These are phyloP conservation scores for Andrena hattorfiana DNA, from an alignment of 2,888 invertebrate species.

Conservation along the genomic window DNA sequence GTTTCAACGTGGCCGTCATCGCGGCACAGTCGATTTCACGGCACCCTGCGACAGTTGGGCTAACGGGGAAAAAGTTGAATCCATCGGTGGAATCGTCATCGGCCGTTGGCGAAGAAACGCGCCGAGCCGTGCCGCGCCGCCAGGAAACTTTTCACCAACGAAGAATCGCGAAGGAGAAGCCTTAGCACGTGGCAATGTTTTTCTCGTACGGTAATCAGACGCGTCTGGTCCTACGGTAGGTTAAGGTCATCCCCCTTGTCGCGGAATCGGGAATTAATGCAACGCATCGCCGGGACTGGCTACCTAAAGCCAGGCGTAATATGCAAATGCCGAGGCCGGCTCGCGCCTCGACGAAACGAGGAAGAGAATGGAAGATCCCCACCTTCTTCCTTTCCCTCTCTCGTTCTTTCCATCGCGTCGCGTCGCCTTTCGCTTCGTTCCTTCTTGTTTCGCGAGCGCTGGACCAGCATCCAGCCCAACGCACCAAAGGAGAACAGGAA, in stretches of 20 bases:
- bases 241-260: slow-evolving; percentile 78
- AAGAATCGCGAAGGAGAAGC: too few relatives aligned
- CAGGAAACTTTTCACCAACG: too few relatives aligned
- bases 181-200: slow-evolving; percentile 74
- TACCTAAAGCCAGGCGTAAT: slow-evolving; percentile 80
- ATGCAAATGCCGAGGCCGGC: slow-evolving; percentile 81
- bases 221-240: slow-evolving; percentile 65
- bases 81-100: too few relatives aligned
- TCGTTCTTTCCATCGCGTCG: slow-evolving; percentile 26
- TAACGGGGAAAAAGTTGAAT: too few relatives aligned
- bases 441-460: slow-evolving; percentile 31
- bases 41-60: not conserved
- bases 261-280: slow-evolving; percentile 82
- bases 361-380: slow-evolving; percentile 70
- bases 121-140: too few relatives aligned
- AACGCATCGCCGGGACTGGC: slow-evolving; percentile 79
- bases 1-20: not conserved
- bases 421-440: slow-evolving; percentile 42
- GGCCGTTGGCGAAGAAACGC: too few relatives aligned
- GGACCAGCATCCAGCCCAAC: slow-evolving; percentile 15
- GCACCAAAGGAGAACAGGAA: not conserved
- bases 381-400: slow-evolving; percentile 65
- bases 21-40: not conserved
- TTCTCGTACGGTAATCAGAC: slow-evolving; percentile 73
- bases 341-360: slow-evolving; percentile 76